Percentiles rank a stretch among this genome's conserved stretches.
Evolutionary conservation across 2,113 vertebrate species (phyloP).

Genomic region (Hipposideros armiger): DNA sequence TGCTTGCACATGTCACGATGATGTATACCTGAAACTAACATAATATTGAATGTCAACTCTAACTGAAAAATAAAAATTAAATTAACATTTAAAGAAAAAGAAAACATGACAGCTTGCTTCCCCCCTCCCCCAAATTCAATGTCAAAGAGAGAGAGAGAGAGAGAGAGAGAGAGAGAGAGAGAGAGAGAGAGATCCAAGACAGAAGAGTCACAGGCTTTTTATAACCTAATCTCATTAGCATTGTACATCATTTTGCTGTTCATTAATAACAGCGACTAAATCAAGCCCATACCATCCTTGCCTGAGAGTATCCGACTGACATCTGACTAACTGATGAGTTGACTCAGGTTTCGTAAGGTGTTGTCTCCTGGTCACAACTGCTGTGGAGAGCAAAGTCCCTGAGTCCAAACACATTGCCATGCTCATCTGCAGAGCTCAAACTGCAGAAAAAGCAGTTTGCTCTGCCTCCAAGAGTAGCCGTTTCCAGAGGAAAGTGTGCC

Average conservation of each 20-base stretch:
- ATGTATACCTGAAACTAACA: too few species aligned
- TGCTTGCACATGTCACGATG: background rate
- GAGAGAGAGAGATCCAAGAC: background rate
- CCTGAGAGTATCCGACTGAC: background rate
- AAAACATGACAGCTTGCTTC: background rate
- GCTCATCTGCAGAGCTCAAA: background rate
- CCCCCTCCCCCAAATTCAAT: too few species aligned
- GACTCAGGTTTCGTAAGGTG: rapidly evolving
- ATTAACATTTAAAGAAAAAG: too few species aligned
- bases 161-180: background rate
- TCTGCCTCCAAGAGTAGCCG: background rate
- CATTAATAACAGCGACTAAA: background rate
- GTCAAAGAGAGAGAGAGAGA: too few species aligned
- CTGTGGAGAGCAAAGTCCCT: background rate
- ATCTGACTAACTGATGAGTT: background rate
- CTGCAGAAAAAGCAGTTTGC: background rate
- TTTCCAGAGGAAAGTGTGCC: background rate
- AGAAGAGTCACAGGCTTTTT: background rate
- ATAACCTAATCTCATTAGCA: background rate
- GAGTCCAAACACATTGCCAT: background rate
- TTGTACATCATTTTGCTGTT: background rate
- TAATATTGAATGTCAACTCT: too few species aligned
- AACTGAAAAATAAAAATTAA: too few species aligned
- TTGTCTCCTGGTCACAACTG: background rate
- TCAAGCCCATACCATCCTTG: background rate